phyloP scores from a whole-genome alignment of 2,113 vertebrate genomes.

The Cyanoliseus patagonus region DNA sequence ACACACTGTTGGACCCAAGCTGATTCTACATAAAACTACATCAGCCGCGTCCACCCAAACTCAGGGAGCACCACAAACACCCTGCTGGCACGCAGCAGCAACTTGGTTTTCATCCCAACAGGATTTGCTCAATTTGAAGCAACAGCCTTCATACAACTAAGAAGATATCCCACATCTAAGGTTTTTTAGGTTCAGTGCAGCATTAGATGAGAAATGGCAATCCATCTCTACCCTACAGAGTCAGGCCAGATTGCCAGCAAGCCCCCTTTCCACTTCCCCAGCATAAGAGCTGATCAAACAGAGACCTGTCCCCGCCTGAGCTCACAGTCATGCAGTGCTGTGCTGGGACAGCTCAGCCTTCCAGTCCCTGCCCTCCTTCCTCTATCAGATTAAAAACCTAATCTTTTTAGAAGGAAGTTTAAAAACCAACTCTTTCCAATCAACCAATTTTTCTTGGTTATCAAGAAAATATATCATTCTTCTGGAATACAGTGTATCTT shows the following conservation, averaged over 20 bases:
- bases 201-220: background rate
- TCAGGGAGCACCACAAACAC: background rate
- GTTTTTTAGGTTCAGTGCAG: background rate
- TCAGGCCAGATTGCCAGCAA: background rate
- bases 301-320: background rate
- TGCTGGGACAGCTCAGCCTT: background rate
- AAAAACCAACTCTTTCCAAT: background rate
- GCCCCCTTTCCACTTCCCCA: background rate
- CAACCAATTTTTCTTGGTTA: background rate
- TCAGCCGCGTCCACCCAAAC: background rate
- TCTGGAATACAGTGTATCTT: background rate
- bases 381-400: background rate
- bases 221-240: background rate
- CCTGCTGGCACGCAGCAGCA: background rate
- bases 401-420: background rate
- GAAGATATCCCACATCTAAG: background rate
- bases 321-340: fast-evolving
- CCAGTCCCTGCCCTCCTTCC: background rate
- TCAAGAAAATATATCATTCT: background rate
- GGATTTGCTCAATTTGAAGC: background rate
- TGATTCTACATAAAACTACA: background rate
- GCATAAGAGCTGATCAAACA: background rate
- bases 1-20: background rate
- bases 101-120: background rate
- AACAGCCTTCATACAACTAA: background rate